Evolutionary conservation across 2,888 invertebrate genomes (phyloP).

Genomic region (Drosophila merina): DNA sequence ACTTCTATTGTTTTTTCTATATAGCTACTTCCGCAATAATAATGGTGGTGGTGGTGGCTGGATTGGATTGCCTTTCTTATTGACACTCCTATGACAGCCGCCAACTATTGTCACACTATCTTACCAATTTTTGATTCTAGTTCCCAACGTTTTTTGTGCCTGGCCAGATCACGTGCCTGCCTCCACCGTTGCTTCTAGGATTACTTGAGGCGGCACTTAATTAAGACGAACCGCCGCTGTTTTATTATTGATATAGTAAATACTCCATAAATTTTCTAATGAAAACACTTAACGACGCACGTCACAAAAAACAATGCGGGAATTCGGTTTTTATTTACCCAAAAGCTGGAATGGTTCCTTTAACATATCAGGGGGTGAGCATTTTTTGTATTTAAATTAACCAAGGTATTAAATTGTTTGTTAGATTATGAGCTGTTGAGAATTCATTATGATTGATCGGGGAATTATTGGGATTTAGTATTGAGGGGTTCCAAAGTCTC

Average conservation of each 20-base stretch:
- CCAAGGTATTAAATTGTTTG: conserved; percentile 29
- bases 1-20: conserved; percentile 48
- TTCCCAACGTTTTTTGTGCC: conserved; percentile 31
- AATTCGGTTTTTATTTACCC: conserved; percentile 64
- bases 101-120: conserved; percentile 71
- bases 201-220: conserved; percentile 61
- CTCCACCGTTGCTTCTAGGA: conserved; percentile 60
- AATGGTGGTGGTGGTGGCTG: conserved; percentile 38
- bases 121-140: conserved; percentile 44
- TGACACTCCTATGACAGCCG: conserved; percentile 66
- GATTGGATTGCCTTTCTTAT: conserved; percentile 34
- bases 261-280: conserved; percentile 72
- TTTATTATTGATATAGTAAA: conserved; percentile 74
- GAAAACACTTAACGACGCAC: conserved; percentile 75
- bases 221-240: conserved; percentile 78
- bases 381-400: conserved; percentile 20
- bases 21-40: conserved; percentile 12
- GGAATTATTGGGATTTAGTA: not conserved
- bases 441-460: conserved; percentile 5
- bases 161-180: conserved; percentile 37
- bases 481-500: not conserved
- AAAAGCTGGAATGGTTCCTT: conserved; percentile 29
- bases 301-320: conserved; percentile 77
- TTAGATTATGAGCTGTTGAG: conserved; percentile 2
- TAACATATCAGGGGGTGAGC: not conserved